phyloP scores from a whole-genome alignment of 92 coral and sea anemone genomes.

The Meandrina meandrites region DNA sequence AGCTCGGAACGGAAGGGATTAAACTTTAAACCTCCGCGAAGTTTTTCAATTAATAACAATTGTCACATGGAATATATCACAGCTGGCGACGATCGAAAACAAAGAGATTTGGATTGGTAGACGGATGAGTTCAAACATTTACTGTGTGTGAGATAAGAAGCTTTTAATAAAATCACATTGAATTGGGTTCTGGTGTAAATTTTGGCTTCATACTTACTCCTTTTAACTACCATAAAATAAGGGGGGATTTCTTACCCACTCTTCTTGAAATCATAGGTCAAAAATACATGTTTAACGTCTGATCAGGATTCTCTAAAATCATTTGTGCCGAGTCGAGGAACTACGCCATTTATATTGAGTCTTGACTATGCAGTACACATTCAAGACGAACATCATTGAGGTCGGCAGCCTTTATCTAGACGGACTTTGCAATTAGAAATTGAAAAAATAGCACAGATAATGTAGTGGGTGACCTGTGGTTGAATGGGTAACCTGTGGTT shows the following conservation, averaged over 20 bases:
- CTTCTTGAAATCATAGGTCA: not conserved
- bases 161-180: not conserved
- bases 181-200: not conserved
- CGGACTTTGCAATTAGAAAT: no score
- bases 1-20: slow-evolving; percentile 29
- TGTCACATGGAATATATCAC: slow-evolving; percentile 23
- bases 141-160: not conserved
- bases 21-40: slow-evolving; percentile 45
- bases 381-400: not conserved
- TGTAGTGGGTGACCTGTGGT: not conserved
- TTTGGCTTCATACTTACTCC: not conserved
- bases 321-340: not conserved
- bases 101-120: not conserved
- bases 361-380: not conserved
- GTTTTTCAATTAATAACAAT: slow-evolving; percentile 48
- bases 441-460: no score
- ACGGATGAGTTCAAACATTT: not conserved
- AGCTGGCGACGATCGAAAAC: slow-evolving; percentile 21
- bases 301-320: not conserved
- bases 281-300: not conserved
- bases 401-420: not conserved
- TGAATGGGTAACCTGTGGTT: not conserved
- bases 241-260: not conserved
- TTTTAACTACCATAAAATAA: not conserved
- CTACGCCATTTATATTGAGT: not conserved